These are phyloP conservation scores for Listronotus bonariensis DNA, from an alignment of 1,140 invertebrate genomes.

Conservation along the genomic window DNA sequence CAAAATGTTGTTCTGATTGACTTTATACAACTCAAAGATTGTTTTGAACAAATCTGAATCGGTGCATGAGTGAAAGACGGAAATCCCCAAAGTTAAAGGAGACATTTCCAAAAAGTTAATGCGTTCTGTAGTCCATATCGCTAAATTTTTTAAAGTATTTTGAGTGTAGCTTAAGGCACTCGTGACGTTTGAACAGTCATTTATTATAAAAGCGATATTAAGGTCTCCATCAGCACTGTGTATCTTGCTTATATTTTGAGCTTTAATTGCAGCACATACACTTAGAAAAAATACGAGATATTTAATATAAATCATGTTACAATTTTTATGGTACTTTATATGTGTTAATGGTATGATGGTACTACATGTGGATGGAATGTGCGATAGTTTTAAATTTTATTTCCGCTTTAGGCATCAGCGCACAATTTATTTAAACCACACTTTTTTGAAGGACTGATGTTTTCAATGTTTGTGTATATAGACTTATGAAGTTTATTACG, in stretches of 20 bases:
- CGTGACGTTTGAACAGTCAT: not conserved
- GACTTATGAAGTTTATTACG: conserved; percentile 25
- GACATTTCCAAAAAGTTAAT: conserved; percentile 44
- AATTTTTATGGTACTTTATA: not conserved
- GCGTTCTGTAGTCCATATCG: conserved; percentile 46
- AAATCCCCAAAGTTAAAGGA: conserved; percentile 42
- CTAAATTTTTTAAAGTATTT: conserved; percentile 37
- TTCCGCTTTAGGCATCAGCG: conserved; percentile 44
- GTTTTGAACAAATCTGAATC: conserved; percentile 42
- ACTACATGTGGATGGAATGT: conserved; percentile 14
- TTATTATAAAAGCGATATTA: not conserved
- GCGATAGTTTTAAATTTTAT: conserved; percentile 27
- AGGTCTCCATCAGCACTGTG: conserved; percentile 10
- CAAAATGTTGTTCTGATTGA: conserved; percentile 30
- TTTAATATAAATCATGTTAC: conserved; percentile 18
- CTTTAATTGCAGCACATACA: not conserved
- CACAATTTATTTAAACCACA: conserved; percentile 38
- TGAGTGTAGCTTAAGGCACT: not conserved
- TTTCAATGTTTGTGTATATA: conserved; percentile 32
- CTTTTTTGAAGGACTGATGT: conserved; percentile 36
- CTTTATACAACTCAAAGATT: conserved; percentile 47
- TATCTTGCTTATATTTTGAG: conserved; percentile 1
- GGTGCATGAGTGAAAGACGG: conserved; percentile 41
- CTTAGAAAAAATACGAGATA: conserved; percentile 10
- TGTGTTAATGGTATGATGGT: not conserved